phyloP scores from a whole-genome alignment of 2,797 vertebrate genomes.

The Enteromius mattozi region DNA sequence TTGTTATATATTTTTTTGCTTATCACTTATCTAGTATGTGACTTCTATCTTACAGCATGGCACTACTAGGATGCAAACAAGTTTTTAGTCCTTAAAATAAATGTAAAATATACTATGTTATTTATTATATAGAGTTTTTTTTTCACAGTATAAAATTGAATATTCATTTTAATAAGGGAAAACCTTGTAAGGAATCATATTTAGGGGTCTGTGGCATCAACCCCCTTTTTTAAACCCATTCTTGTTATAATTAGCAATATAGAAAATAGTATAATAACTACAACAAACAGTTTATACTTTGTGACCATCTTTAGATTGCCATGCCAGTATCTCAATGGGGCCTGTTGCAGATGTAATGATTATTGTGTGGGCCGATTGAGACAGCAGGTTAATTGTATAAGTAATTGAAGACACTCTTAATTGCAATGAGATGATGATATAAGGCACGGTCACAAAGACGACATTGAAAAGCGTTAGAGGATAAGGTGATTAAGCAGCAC shows the following conservation, averaged over 20 bases:
- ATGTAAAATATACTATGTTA: background rate
- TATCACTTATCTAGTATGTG: background rate
- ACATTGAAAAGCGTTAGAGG: conserved; percentile 75
- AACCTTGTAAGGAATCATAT: background rate
- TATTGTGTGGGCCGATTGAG: conserved; percentile 63
- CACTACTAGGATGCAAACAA: background rate
- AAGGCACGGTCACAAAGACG: conserved; percentile 67
- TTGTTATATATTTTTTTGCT: background rate
- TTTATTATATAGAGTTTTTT: background rate
- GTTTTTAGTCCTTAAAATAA: background rate
- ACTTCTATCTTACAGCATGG: background rate
- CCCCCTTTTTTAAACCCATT: background rate
- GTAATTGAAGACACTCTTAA: conserved; percentile 78
- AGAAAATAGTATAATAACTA: background rate
- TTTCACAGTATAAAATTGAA: background rate
- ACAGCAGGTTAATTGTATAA: conserved; percentile 79
- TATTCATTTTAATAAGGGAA: background rate
- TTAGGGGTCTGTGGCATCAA: background rate
- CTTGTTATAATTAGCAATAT: background rate
- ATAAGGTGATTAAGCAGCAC: conserved; percentile 75
- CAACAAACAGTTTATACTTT: background rate
- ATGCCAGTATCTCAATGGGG: conserved; percentile 66
- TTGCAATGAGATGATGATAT: conserved; percentile 76
- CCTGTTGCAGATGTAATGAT: conserved; percentile 66
- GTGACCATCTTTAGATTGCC: conserved; percentile 41